These are phyloP conservation scores for Xylota segnis DNA, from an alignment of 2,888 invertebrate species.

Conservation along the genomic window DNA sequence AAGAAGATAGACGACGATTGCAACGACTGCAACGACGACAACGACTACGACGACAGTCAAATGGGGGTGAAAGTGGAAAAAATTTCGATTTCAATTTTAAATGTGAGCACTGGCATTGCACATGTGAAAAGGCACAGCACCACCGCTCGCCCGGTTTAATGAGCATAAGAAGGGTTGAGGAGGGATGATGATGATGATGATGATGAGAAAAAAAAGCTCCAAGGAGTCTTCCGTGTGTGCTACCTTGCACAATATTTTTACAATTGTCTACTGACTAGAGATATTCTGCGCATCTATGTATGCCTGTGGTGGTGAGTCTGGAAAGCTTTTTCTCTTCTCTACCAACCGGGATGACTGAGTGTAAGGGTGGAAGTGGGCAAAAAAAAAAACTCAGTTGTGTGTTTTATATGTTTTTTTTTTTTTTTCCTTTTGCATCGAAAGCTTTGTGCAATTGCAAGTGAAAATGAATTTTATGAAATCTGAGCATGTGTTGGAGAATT, in stretches of 20 bases:
- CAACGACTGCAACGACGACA: background rate
- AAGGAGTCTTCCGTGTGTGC: conserved; percentile 66
- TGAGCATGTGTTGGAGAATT: conserved; percentile 69
- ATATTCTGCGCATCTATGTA: conserved; percentile 47
- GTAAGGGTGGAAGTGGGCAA: conserved; percentile 44
- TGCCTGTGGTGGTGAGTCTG: conserved; percentile 65
- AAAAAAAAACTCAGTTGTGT: conserved; percentile 1
- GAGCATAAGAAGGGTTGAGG: conserved; percentile 32
- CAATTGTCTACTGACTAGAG: conserved; percentile 64
- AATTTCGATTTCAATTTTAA: conserved; percentile 79
- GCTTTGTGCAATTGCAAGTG: conserved; percentile 71
- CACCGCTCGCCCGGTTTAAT: conserved; percentile 22
- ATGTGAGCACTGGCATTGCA: conserved; percentile 65
- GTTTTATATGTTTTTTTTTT: no score
- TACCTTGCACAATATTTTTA: conserved; percentile 76
- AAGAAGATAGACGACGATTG: conserved; percentile 34
- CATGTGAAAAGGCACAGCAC: conserved; percentile 61
- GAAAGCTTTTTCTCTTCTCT: conserved; percentile 62
- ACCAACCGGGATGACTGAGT: conserved; percentile 27
- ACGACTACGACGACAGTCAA: conserved; percentile 52
- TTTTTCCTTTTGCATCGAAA: conserved; percentile 47
- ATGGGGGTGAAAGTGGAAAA: conserved; percentile 78
- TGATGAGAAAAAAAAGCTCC: conserved; percentile 54
- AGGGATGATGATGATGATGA: background rate
- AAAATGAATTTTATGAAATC: conserved; percentile 73